Evolutionary conservation across 2,797 vertebrate species (phyloP).

Genomic region (Tolypeutes matacus): DNA sequence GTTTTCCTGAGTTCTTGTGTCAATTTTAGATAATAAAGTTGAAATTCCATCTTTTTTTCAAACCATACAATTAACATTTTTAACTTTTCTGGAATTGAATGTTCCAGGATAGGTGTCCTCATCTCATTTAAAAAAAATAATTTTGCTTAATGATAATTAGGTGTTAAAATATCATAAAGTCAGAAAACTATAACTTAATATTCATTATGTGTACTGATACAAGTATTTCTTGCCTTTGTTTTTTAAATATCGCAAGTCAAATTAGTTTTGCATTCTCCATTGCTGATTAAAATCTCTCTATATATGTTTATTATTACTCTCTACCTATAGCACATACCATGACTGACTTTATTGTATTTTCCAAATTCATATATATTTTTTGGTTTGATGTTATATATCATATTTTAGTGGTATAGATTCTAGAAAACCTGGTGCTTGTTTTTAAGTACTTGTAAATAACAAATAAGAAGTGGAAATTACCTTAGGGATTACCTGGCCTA

Average conservation of each 20-base stretch:
- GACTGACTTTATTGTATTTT: neutral
- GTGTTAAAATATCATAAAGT: conserved; percentile 25
- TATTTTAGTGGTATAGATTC: conserved; percentile 47
- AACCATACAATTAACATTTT: conserved; percentile 30
- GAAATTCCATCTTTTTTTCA: conserved; percentile 73
- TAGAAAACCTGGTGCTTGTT: neutral
- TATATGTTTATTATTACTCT: conserved; percentile 56
- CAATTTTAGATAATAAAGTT: conserved; percentile 50
- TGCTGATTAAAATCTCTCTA: conserved; percentile 72
- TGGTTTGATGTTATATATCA: neutral
- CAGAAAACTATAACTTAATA: conserved; percentile 30
- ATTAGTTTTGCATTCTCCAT: conserved; percentile 55
- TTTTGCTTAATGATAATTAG: neutral
- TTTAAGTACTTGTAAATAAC: conserved; percentile 33
- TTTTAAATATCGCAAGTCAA: neutral
- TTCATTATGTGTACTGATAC: conserved; percentile 5
- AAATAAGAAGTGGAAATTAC: conserved; percentile 41
- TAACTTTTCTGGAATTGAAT: conserved; percentile 45
- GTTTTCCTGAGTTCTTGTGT: conserved; percentile 69
- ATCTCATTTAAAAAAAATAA: conserved; percentile 57
- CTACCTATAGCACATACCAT: conserved; percentile 10
- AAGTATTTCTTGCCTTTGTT: conserved; percentile 50
- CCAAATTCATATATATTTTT: conserved; percentile 25
- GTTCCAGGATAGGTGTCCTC: neutral
- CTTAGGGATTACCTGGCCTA: neutral